phyloP scores from a whole-genome alignment of 2,888 invertebrate genomes.

The Carterocephalus palaemon region DNA sequence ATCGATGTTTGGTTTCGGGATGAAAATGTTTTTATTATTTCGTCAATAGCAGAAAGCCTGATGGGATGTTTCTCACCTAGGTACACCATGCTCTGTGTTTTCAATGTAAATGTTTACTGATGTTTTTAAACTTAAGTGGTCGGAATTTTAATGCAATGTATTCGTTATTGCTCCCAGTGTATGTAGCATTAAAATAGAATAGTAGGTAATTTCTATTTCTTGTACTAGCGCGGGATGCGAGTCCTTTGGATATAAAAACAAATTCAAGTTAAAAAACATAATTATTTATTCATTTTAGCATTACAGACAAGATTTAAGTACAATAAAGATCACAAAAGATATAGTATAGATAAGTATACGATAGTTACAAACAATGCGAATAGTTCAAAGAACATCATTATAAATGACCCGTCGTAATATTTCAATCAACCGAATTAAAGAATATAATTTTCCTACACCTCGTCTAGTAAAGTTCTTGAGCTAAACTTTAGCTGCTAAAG shows the following conservation, averaged over 20 bases:
- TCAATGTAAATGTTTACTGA: constrained; percentile 6
- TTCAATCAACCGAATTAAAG: neutral
- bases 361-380: constrained; percentile 31
- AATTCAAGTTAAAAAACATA: constrained; percentile 33
- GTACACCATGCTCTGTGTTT: neutral
- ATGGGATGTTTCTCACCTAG: constrained; percentile 4
- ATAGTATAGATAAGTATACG: constrained; percentile 24
- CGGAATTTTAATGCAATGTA: too few relatives aligned
- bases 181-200: too few relatives aligned
- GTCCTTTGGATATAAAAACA: too few relatives aligned
- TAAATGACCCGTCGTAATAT: constrained; percentile 2
- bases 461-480: too few relatives aligned
- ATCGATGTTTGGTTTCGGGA: constrained; percentile 6
- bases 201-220: too few relatives aligned
- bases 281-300: constrained; percentile 36
- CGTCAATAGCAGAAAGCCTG: constrained; percentile 2
- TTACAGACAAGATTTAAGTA: constrained; percentile 38
- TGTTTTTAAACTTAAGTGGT: too few relatives aligned
- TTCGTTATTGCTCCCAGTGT: too few relatives aligned
- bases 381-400: constrained; percentile 9
- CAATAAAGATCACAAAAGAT: constrained; percentile 39
- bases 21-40: constrained; percentile 3
- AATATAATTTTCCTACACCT: too few relatives aligned
- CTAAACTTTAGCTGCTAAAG: too few relatives aligned
- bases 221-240: too few relatives aligned